Conservation (phyloP, 2,113 vertebrate species). For the Perca fluviatilis region DNA sequence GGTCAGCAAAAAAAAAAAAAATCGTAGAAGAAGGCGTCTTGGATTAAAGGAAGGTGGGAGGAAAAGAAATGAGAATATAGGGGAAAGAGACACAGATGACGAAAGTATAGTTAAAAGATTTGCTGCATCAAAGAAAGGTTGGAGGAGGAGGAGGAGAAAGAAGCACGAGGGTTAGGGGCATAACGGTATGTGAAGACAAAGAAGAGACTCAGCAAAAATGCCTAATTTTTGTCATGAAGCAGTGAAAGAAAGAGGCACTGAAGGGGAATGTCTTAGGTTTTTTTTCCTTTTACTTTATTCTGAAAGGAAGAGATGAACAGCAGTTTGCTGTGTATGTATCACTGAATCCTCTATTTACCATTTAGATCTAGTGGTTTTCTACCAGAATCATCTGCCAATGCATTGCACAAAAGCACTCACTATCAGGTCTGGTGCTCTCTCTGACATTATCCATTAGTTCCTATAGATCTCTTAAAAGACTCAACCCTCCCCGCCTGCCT, state of each 20-base stretch:
- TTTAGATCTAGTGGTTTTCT: slow-evolving; percentile 9
- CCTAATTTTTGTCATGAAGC: neutral
- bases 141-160: neutral
- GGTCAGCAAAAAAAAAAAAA: slow-evolving; percentile 54
- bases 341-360: slow-evolving; percentile 13
- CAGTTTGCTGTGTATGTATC: neutral
- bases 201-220: neutral
- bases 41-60: slow-evolving; percentile 43
- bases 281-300: neutral
- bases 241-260: neutral
- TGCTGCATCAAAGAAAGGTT: slow-evolving; percentile 15
- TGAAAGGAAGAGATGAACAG: slow-evolving; percentile 9
- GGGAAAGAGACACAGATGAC: neutral
- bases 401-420: slow-evolving; percentile 8
- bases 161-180: neutral
- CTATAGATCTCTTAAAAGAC: slow-evolving; percentile 38
- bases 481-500: neutral
- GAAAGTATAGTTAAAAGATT: slow-evolving; percentile 17
- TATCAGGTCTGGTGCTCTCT: slow-evolving; percentile 2
- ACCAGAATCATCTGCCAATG: neutral
- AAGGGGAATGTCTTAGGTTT: neutral
- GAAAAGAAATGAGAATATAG: slow-evolving; percentile 28
- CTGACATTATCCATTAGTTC: slow-evolving; percentile 45
- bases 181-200: neutral
- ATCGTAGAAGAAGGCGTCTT: neutral